Conservation (phyloP, 2,888 invertebrate genomes). For the Leucoptera coffeella region DNA sequence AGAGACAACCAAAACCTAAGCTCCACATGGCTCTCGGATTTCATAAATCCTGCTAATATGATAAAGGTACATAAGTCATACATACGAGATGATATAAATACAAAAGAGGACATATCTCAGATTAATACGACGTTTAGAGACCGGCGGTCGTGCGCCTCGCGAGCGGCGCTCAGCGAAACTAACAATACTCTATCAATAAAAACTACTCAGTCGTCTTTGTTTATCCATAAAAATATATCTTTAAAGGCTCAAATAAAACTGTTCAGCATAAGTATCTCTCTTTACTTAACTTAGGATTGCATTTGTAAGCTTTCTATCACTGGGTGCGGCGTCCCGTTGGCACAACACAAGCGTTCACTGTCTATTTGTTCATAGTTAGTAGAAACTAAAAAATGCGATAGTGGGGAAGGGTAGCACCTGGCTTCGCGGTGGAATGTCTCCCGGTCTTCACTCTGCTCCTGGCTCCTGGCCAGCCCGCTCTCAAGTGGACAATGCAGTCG, state of each 20-base stretch:
- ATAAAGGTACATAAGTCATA: conserved; percentile 1
- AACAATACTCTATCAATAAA: conserved; percentile 49
- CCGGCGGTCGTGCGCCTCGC: conserved; percentile 21
- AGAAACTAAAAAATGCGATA: too few relatives aligned
- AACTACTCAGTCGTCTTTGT: conserved; percentile 53
- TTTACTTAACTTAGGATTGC: too few relatives aligned
- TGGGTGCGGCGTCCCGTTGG: conserved; percentile 21
- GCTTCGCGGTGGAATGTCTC: too few relatives aligned
- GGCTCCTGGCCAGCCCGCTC: too few relatives aligned
- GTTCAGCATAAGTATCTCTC: conserved; percentile 22
- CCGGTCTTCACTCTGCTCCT: too few relatives aligned
- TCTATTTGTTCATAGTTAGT: too few relatives aligned
- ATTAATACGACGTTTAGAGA: conserved; percentile 46
- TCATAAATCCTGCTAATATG: conserved; percentile 33
- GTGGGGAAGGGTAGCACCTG: too few relatives aligned
- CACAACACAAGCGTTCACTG: conserved; percentile 9
- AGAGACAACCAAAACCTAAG: conserved; percentile 33
- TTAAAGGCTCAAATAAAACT: conserved; percentile 50
- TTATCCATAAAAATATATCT: conserved; percentile 52
- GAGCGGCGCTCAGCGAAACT: conserved; percentile 29
- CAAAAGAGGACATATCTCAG: conserved; percentile 39
- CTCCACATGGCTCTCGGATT: conserved; percentile 38
- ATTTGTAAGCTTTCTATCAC: conserved; percentile 23
- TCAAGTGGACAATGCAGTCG: too few relatives aligned
- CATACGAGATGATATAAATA: conserved; percentile 12